Evolutionary conservation across 2,797 vertebrate genomes (phyloP), one percentile per base, ranked within the genome.

Genomic region (Zalophus californianus): DNA sequence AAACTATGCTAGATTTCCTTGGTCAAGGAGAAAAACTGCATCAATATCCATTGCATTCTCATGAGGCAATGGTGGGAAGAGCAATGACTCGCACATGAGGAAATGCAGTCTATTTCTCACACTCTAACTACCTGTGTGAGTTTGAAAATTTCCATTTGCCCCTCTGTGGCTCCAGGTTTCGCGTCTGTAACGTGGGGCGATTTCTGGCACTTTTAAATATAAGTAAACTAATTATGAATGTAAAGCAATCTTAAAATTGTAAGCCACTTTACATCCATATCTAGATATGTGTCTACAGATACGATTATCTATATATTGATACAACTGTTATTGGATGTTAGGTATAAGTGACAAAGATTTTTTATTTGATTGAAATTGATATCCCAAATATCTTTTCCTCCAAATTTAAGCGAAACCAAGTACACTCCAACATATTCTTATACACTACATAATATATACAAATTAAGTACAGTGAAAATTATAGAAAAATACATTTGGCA

Each of bases 231-330:
- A 92, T 79, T 90, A 5, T 85, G 87, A 85, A 94, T 11, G 1
- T 82, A 68, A 96, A 75, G 58, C 68, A 60, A 87, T 80, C 38
- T 95, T 86, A 86, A 80, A 86, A 88, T 44, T 91, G 32, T 62
- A 86, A 86, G 64, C 54, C 27, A 78, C 15, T 83, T 66, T 54
- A 27, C 35, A 84, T 8, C 20, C 50, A 1, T 78, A 75, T 91
- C 21, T 64, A 21, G 5, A 52, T 56, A 58, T 25, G 82, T 8
- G 5, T 60, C 72, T 86, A 68, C n/a, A 86, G 41, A 90, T 58
- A 58, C 73, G 29, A 18, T 11, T 60, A 82, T 32, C 12, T 27
- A 15, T 64, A 50, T 84, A 16, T 21, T 2, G 11, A 25, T n/a
- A 50, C 7, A 44, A 84, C 8, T 52, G 38, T 80, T 89, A 83